Base-by-base conservation (phyloP, 1,140 invertebrate genomes). In the Drosophila subpulchrella region DNA sequence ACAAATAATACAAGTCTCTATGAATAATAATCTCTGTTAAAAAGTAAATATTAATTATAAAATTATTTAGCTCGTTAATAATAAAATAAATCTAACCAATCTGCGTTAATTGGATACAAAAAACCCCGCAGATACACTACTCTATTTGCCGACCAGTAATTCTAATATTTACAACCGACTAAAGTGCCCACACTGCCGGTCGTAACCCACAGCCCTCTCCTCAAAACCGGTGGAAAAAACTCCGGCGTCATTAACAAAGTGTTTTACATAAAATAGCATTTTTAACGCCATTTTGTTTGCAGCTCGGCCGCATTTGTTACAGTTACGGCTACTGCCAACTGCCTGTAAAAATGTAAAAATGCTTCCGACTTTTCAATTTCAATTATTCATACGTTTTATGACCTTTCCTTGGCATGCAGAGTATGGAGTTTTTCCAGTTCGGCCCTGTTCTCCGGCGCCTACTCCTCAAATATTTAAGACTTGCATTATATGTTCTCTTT, bases 371-470 rank as follows among this genome's bases (percentile, higher is more conserved):
- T 86, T 88, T 88, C 83, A 88, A 86, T 86, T 86, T 86, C 82
- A 86, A 86, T 86, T 86, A 86, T 86, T 86, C 82, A 86, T 86
- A 86, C 82, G 81, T 83, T 86, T 86, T 86, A 86, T 83, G 82
- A 88, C 83, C 83, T 88, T 86, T 86, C 83, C 82, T 88, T 85
- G 75, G 84, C 82, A 76, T 82, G 77, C 42, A 42, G 41, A n/a
- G 27, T 15, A 13, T 38, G 34, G 42, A 47, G 67, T 46, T 50
- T 44, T 44, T 67, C 50, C 53, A 39, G 32, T 50, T 36, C 47
- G 5, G 17, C 46, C 34, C 36, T 4, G n/a, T 12, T 54, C 65
- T 44, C 36, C 68, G 60, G 75, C 68, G 79, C 68, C 82, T 81
- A 81, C 68, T 78, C 55, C 85, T 85, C 83, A 85, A 88, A 85